Evolutionary conservation across 2,888 invertebrate species (phyloP).

Genomic region (Chrysolina oricalcia): DNA sequence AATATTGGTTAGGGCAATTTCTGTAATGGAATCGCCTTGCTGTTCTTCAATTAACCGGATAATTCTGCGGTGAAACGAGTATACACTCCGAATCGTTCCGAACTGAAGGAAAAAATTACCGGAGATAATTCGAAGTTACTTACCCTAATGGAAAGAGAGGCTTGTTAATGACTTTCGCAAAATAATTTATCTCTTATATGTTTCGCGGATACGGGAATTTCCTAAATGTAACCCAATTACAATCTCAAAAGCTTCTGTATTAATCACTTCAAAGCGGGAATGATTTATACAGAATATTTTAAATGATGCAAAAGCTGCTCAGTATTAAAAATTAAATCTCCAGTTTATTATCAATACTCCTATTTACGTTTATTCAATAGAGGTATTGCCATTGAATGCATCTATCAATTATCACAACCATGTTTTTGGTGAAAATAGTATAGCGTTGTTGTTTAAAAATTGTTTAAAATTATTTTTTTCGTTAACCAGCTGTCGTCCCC

Average conservation of each 20-base stretch:
- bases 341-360: background rate
- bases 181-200: background rate
- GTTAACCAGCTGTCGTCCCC: no score
- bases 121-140: background rate
- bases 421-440: no score
- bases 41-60: constrained; percentile 13
- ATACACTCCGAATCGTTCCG: constrained; percentile 6
- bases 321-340: background rate
- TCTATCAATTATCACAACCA: no score
- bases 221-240: background rate
- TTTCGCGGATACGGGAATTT: background rate
- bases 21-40: background rate
- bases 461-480: no score
- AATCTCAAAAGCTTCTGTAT: background rate
- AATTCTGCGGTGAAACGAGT: background rate
- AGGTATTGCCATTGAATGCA: no score
- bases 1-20: constrained; percentile 1
- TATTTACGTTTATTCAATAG: no score
- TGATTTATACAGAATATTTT: background rate
- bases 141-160: constrained; percentile 5
- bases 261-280: background rate
- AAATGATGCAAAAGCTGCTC: background rate
- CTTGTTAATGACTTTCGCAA: constrained; percentile 4
- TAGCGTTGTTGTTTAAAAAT: no score
- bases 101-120: background rate